Percentiles rank a stretch among this genome's conserved stretches.
phyloP scores from a whole-genome alignment of 2,888 invertebrate genomes.

The Rhogogaster chlorosoma region DNA sequence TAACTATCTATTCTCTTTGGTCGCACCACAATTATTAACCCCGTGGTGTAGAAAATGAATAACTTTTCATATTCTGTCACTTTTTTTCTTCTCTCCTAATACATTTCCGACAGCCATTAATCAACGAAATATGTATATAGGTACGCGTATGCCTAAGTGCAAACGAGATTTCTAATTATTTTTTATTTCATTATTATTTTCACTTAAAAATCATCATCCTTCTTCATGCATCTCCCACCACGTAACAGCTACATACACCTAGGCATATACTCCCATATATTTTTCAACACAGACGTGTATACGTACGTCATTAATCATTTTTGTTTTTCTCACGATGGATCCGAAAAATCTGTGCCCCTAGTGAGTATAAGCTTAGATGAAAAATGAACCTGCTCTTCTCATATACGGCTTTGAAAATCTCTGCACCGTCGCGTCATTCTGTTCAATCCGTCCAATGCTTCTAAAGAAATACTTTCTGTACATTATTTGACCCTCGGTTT shows the following conservation, averaged over 20 bases:
- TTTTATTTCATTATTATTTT: background rate
- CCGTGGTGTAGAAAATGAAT: background rate
- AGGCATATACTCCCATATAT: background rate
- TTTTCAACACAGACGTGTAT: background rate
- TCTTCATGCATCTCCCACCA: background rate
- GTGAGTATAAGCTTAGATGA: slow-evolving; percentile 37
- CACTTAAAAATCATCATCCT: background rate
- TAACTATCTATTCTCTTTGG: background rate
- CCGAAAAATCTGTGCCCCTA: slow-evolving; percentile 50
- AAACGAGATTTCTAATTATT: background rate
- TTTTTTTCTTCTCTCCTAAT: background rate
- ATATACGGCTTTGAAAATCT: background rate
- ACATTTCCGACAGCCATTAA: background rate
- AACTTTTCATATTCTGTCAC: no score
- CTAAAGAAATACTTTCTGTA: background rate
- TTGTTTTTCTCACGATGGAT: slow-evolving; percentile 55
- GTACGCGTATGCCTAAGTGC: background rate
- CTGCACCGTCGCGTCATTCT: background rate
- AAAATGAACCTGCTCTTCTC: slow-evolving; percentile 31
- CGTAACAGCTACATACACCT: background rate
- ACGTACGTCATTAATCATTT: slow-evolving; percentile 57
- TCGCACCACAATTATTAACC: background rate
- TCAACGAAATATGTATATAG: background rate
- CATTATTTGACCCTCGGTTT: background rate
- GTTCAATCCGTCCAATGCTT: background rate